These are phyloP conservation scores for Zosterops japonicus DNA, from an alignment of 2,113 vertebrate species.

Conservation along the genomic window DNA sequence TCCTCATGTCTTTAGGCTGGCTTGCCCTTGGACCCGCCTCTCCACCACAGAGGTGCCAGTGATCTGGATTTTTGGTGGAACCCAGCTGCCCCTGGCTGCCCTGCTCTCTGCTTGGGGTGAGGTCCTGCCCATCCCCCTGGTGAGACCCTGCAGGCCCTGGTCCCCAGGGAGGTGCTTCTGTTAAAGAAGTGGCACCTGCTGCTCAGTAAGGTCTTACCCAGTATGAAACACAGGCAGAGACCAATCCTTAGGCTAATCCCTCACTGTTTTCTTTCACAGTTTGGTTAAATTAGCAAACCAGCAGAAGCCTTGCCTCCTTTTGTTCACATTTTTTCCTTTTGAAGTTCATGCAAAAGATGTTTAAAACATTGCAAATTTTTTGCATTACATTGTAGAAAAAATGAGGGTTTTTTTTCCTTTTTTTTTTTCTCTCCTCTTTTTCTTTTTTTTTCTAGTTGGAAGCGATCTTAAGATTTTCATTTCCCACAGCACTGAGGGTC, in stretches of 20 bases:
- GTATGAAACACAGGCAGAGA: background rate
- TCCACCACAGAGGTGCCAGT: background rate
- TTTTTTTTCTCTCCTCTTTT: background rate
- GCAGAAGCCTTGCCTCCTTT: background rate
- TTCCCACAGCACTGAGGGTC: background rate
- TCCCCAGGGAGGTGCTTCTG: background rate
- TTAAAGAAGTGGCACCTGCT: background rate
- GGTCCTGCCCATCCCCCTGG: fast-evolving
- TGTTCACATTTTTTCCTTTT: background rate
- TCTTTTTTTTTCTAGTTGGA: background rate
- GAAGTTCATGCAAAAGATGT: background rate
- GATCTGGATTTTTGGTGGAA: background rate
- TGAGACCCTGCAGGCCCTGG: background rate
- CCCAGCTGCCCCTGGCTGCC: background rate
- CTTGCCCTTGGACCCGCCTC: background rate
- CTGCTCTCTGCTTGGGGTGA: background rate
- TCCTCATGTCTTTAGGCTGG: background rate
- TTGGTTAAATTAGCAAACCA: background rate
- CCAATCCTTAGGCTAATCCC: background rate
- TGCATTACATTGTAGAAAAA: background rate
- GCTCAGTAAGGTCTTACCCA: background rate
- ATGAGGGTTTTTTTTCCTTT: fast-evolving
- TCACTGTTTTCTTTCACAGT: background rate
- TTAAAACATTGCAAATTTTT: background rate
- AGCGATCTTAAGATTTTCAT: background rate